Percentiles rank a stretch among this genome's conserved stretches.
Evolutionary conservation across 2,797 vertebrate species (phyloP).

Genomic region (Spheniscus humboldti): DNA sequence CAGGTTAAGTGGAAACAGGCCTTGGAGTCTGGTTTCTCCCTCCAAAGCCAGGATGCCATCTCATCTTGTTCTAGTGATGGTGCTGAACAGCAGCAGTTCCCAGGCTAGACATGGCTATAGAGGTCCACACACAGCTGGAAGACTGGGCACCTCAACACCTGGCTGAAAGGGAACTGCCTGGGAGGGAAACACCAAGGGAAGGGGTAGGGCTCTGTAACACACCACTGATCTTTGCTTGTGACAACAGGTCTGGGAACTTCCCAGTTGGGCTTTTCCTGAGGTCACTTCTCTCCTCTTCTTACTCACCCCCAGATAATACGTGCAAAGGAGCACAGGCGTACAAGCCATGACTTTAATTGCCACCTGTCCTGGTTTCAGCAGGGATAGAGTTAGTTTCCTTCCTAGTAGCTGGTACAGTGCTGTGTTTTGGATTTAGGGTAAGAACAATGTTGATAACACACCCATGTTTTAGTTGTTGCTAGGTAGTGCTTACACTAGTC

Average conservation of each 20-base stretch:
- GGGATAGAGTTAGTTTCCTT: no score
- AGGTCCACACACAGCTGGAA: neutral
- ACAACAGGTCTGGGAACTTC: neutral
- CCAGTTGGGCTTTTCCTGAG: neutral
- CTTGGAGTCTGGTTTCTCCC: neutral
- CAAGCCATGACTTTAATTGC: neutral
- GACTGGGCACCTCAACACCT: neutral
- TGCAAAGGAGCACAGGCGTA: neutral
- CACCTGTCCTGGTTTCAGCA: no score
- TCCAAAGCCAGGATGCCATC: neutral
- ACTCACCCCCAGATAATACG: neutral
- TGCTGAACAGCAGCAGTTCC: neutral
- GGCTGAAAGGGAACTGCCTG: neutral
- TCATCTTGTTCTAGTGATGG: neutral
- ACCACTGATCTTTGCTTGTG: neutral
- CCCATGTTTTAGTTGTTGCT: no score
- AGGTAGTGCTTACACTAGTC: no score
- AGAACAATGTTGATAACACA: no score
- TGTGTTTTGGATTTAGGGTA: no score
- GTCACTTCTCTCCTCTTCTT: neutral
- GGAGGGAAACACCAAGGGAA: neutral
- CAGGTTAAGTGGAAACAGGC: neutral
- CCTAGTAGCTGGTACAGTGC: no score
- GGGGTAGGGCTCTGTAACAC: neutral
- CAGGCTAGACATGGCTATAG: neutral